These are phyloP conservation scores for Hippopotamus amphibius DNA, from an alignment of 2,113 vertebrate species.

Conservation along the genomic window DNA sequence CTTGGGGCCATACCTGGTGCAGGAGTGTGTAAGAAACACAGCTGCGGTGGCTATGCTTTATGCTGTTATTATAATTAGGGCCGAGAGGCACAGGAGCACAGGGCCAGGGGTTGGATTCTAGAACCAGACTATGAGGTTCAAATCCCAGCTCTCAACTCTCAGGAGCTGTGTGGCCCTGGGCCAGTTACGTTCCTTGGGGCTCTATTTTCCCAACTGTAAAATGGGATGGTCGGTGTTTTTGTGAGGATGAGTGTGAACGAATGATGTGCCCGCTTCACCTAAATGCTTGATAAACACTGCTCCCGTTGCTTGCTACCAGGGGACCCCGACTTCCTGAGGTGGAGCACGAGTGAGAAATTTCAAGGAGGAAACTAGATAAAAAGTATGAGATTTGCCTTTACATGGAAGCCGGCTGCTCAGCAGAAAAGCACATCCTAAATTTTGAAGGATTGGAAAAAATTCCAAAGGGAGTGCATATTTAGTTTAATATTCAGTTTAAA, in stretches of 20 bases:
- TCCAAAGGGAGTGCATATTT: neutral
- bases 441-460: neutral
- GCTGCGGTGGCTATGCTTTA: accelerated
- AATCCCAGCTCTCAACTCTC: neutral
- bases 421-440: neutral
- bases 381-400: neutral
- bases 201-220: neutral
- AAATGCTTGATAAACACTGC: accelerated
- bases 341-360: no score
- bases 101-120: neutral
- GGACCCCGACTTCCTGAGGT: neutral
- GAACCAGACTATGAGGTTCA: neutral
- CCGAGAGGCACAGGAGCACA: neutral
- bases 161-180: neutral
- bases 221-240: accelerated
- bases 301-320: neutral
- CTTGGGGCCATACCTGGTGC: accelerated
- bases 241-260: accelerated
- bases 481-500: no score
- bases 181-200: neutral
- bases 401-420: neutral
- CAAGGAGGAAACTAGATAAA: neutral
- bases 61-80: accelerated
- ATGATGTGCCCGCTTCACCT: accelerated
- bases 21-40: neutral